Evolutionary conservation across 2,797 vertebrate species (phyloP).

Genomic region (Choloepus didactylus): DNA sequence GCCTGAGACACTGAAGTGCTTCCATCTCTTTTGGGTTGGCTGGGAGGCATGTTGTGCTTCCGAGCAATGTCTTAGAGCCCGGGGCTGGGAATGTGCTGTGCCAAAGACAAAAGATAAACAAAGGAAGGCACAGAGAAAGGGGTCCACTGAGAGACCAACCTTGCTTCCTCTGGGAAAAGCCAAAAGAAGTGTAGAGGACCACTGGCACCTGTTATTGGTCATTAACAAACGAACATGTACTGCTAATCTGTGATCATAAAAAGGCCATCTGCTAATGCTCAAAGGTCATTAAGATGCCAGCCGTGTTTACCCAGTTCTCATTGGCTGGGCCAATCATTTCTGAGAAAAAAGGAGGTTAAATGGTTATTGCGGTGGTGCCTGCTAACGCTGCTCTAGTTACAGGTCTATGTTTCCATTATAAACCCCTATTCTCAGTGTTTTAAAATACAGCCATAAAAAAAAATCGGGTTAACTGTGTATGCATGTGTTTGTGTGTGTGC

Average conservation of each 20-base stretch:
- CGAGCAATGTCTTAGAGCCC: background rate
- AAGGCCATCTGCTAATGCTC: slow-evolving; percentile 91
- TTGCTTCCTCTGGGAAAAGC: slow-evolving; percentile 66
- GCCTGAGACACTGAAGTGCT: background rate
- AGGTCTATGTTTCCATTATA: slow-evolving; percentile 81
- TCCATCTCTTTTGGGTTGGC: background rate
- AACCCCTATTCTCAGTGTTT: slow-evolving; percentile 63
- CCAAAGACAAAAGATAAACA: background rate
- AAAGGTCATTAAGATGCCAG: slow-evolving; percentile 90
- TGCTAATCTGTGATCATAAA: slow-evolving; percentile 89
- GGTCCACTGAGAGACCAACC: background rate
- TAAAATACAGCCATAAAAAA: slow-evolving; percentile 70
- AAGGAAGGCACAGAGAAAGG: slow-evolving; percentile 12
- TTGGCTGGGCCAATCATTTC: slow-evolving; percentile 82
- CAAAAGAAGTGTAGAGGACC: slow-evolving; percentile 75
- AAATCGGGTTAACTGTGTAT: background rate
- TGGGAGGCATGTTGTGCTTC: background rate
- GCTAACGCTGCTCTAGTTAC: slow-evolving; percentile 51
- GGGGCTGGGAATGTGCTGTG: background rate
- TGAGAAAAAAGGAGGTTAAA: slow-evolving; percentile 83
- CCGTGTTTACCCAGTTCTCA: slow-evolving; percentile 84
- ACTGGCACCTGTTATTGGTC: slow-evolving; percentile 88
- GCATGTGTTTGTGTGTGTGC: background rate
- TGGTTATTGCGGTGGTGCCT: slow-evolving; percentile 83
- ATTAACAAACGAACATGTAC: slow-evolving; percentile 87